Percentiles rank a stretch among this genome's conserved stretches.
Evolutionary conservation across 2,797 vertebrate genomes (phyloP).

Genomic region (Anisognathus igniventris): DNA sequence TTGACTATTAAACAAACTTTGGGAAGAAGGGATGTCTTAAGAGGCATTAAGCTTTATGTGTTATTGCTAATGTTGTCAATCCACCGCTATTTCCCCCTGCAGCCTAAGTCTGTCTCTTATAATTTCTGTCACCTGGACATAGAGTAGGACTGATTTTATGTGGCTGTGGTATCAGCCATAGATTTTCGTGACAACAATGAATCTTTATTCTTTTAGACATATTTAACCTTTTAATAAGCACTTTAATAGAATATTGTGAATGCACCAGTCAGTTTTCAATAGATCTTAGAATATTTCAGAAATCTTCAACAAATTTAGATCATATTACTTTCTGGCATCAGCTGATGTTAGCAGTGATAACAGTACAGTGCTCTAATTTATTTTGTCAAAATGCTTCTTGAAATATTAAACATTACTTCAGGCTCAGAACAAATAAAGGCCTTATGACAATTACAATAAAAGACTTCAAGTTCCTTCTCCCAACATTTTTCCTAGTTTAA

Average conservation of each 20-base stretch:
- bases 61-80: neutral
- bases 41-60: neutral
- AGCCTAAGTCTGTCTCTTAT: neutral
- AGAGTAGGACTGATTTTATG: neutral
- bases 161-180: neutral
- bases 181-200: neutral
- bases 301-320: neutral
- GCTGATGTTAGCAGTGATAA: neutral
- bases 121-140: neutral
- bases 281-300: neutral
- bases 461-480: neutral
- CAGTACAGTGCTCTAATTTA: neutral
- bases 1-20: neutral
- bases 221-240: neutral
- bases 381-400: constrained; percentile 4
- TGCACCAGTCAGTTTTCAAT: neutral
- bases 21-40: neutral
- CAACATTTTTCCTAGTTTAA: neutral
- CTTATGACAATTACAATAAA: neutral
- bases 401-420: constrained; percentile 33
- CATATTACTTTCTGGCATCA: neutral
- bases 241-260: neutral
- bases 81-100: neutral
- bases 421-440: neutral
- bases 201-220: neutral